Conservation (phyloP, 2,113 vertebrate genomes). For the Gallinago paraguaiae region DNA sequence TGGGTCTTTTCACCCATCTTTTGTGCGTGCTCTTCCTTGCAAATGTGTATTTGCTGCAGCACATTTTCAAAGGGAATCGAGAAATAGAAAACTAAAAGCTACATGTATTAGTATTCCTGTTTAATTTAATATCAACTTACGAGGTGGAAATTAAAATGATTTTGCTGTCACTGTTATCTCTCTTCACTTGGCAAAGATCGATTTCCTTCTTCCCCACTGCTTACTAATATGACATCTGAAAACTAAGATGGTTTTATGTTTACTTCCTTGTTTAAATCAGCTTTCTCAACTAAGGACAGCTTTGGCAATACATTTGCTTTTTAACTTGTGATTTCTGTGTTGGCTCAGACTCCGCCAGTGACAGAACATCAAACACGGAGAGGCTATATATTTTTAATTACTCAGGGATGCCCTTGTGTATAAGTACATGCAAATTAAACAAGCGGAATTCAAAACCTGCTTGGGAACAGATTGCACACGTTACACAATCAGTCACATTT, state of each 20-base stretch:
- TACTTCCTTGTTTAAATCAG: constrained; percentile 67
- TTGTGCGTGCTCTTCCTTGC: background rate
- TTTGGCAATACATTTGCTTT: constrained; percentile 47
- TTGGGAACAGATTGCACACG: constrained; percentile 15
- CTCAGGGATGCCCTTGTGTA: constrained; percentile 54
- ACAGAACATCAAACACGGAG: constrained; percentile 42
- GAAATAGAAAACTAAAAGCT: constrained; percentile 3
- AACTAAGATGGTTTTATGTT: constrained; percentile 44
- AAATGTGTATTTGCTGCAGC: background rate
- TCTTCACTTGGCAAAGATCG: constrained; percentile 43
- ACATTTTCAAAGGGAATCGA: constrained; percentile 3
- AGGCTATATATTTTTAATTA: constrained; percentile 65
- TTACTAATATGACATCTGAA: constrained; percentile 61
- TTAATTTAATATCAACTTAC: constrained; percentile 60
- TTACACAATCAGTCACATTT: constrained; percentile 44
- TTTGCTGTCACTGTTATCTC: constrained; percentile 47
- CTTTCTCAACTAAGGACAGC: constrained; percentile 44
- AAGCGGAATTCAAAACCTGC: background rate
- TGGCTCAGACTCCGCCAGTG: constrained; percentile 31
- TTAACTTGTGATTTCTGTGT: constrained; percentile 52
- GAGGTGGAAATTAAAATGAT: constrained; percentile 62
- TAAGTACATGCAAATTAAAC: constrained; percentile 59
- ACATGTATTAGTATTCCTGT: background rate
- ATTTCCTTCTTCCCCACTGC: constrained; percentile 36
- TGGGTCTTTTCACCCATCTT: background rate